Evolutionary conservation across 2,888 invertebrate species (phyloP).

Genomic region (Eupithecia abbreviata): DNA sequence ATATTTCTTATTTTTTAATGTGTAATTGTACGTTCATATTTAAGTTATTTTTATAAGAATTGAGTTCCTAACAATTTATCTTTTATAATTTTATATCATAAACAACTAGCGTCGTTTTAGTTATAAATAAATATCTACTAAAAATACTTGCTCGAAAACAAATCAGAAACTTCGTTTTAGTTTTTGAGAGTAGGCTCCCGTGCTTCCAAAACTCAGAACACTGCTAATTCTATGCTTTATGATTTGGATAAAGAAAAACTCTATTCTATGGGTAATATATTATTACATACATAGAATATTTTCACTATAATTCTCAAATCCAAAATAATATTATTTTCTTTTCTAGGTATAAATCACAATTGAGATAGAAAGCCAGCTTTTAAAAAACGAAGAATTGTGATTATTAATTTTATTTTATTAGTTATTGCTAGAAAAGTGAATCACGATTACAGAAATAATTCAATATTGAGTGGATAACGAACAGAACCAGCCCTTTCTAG

Average conservation of each 20-base stretch:
- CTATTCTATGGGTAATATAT: no score
- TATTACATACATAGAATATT: no score
- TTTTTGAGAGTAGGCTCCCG: neutral
- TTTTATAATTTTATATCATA: no score
- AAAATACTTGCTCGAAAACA: no score
- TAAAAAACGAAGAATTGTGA: neutral
- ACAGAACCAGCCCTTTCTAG: conserved; percentile 46
- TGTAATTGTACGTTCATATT: no score
- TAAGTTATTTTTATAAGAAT: no score
- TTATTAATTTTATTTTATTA: no score
- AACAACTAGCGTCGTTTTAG: no score
- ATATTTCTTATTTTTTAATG: no score
- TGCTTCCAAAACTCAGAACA: conserved; percentile 14
- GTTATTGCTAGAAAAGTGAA: neutral
- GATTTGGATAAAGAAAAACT: neutral
- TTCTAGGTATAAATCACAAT: neutral
- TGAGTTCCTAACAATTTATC: no score
- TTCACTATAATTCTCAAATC: neutral
- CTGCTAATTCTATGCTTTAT: neutral
- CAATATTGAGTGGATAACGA: conserved; percentile 13
- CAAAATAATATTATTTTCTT: neutral
- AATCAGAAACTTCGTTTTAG: no score
- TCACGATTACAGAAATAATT: neutral
- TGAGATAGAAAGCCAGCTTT: neutral
- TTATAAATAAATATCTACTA: no score